These are phyloP conservation scores for Apocheima hispidaria DNA, from an alignment of 2,888 invertebrate species.

Conservation along the genomic window DNA sequence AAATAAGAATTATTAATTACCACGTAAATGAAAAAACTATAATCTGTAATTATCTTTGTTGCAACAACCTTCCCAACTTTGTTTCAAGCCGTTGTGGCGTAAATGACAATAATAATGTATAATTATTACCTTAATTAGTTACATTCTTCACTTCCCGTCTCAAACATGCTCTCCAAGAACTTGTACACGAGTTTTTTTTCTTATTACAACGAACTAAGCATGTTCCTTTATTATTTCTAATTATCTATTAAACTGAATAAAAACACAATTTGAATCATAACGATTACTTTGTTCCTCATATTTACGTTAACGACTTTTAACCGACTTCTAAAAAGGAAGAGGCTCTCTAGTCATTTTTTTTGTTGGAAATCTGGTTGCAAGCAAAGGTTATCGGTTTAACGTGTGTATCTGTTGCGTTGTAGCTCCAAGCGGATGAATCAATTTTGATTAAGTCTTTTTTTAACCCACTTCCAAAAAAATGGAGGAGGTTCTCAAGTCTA, in stretches of 20 bases:
- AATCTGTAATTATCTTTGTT: neutral
- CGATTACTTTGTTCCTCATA: too few relatives aligned
- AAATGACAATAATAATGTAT: slow-evolving; percentile 66
- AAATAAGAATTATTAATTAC: neutral
- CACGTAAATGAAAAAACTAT: neutral
- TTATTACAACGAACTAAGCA: neutral
- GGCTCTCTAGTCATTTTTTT: too few relatives aligned
- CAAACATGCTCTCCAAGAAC: slow-evolving; percentile 40
- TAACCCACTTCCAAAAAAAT: too few relatives aligned
- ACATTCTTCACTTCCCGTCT: slow-evolving; percentile 71
- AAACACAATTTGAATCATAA: neutral
- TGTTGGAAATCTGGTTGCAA: too few relatives aligned
- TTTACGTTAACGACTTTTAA: too few relatives aligned
- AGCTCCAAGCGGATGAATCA: too few relatives aligned
- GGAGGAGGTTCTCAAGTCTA: too few relatives aligned
- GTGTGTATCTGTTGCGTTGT: too few relatives aligned
- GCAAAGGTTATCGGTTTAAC: too few relatives aligned
- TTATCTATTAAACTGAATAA: neutral
- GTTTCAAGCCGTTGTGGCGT: slow-evolving; percentile 61
- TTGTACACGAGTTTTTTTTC: neutral
- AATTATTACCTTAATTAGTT: slow-evolving; percentile 69
- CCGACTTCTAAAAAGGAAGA: too few relatives aligned
- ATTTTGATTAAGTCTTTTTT: too few relatives aligned
- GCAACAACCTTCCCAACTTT: slow-evolving; percentile 12
- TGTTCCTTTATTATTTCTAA: neutral